These are phyloP conservation scores for Theretra japonica DNA, from an alignment of 2,888 invertebrate species.

Conservation along the genomic window DNA sequence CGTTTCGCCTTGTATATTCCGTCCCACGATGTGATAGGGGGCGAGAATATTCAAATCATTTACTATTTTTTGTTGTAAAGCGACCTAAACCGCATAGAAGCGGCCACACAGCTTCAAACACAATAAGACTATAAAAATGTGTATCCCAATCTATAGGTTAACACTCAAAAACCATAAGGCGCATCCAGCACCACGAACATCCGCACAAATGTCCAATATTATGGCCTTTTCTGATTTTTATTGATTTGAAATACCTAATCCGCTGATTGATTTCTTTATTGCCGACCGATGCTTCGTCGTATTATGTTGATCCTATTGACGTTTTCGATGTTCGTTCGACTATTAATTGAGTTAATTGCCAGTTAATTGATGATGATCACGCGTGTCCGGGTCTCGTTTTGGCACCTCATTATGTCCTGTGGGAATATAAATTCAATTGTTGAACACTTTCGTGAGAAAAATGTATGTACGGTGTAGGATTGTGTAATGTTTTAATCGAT, in stretches of 20 bases:
- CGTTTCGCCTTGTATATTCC: too few relatives aligned
- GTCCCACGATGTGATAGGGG: too few relatives aligned
- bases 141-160: neutral
- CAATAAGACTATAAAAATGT: too few relatives aligned
- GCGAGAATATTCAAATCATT: too few relatives aligned
- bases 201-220: constrained; percentile 61
- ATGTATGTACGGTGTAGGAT: constrained; percentile 30
- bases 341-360: constrained; percentile 79
- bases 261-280: constrained; percentile 84
- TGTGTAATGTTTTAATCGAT: constrained; percentile 31
- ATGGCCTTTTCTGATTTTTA: constrained; percentile 79
- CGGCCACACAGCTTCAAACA: too few relatives aligned
- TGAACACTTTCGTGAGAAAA: constrained; percentile 30
- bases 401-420: constrained; percentile 79
- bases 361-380: constrained; percentile 76
- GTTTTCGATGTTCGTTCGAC: constrained; percentile 63
- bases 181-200: constrained; percentile 54
- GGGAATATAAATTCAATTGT: constrained; percentile 51
- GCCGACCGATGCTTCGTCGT: constrained; percentile 65
- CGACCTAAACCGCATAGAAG: too few relatives aligned
- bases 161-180: constrained; percentile 30
- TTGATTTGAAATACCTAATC: constrained; percentile 84
- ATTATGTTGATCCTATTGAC: constrained; percentile 75
- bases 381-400: constrained; percentile 74
- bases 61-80: too few relatives aligned